phyloP scores from a whole-genome alignment of 2,888 invertebrate genomes.

The Drosophila ustulata region DNA sequence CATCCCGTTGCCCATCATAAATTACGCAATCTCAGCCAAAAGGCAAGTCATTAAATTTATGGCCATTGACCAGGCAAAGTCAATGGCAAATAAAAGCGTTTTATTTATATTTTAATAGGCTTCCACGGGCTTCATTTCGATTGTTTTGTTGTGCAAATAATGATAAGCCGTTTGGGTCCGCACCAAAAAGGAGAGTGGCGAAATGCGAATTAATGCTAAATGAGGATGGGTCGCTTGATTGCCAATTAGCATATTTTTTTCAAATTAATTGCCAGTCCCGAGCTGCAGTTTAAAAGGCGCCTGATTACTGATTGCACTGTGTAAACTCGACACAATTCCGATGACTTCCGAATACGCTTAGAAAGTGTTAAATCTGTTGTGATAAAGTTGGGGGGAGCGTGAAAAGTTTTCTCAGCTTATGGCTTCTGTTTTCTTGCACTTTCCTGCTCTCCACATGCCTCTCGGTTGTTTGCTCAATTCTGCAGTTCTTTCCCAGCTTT shows the following conservation, averaged over 20 bases:
- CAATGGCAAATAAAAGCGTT: slow-evolving; percentile 67
- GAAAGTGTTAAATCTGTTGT: not conserved
- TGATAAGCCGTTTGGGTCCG: slow-evolving; percentile 62
- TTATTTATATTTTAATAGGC: slow-evolving; percentile 52
- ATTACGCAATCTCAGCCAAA: slow-evolving; percentile 72
- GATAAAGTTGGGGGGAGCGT: slow-evolving; percentile 5
- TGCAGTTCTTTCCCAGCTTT: not conserved
- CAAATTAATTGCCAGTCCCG: slow-evolving; percentile 61
- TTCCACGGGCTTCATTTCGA: slow-evolving; percentile 25
- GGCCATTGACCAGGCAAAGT: slow-evolving; percentile 47
- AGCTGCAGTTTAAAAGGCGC: slow-evolving; percentile 5
- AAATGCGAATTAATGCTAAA: slow-evolving; percentile 18
- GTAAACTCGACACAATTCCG: not conserved
- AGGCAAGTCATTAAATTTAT: slow-evolving; percentile 75
- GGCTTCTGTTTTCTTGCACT: slow-evolving; percentile 19
- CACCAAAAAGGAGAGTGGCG: not conserved
- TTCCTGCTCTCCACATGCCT: not conserved
- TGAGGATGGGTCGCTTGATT: slow-evolving; percentile 24
- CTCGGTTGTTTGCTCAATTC: slow-evolving; percentile 5
- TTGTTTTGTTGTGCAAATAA: slow-evolving; percentile 65
- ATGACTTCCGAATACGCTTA: not conserved
- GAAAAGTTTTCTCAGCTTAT: slow-evolving; percentile 24
- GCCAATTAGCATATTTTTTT: slow-evolving; percentile 70
- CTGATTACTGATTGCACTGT: slow-evolving; percentile 6
- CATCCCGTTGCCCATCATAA: slow-evolving; percentile 52